Base-by-base conservation (phyloP, 53 echinoderm and acorn worm species). In the Glandiceps talaboti region DNA sequence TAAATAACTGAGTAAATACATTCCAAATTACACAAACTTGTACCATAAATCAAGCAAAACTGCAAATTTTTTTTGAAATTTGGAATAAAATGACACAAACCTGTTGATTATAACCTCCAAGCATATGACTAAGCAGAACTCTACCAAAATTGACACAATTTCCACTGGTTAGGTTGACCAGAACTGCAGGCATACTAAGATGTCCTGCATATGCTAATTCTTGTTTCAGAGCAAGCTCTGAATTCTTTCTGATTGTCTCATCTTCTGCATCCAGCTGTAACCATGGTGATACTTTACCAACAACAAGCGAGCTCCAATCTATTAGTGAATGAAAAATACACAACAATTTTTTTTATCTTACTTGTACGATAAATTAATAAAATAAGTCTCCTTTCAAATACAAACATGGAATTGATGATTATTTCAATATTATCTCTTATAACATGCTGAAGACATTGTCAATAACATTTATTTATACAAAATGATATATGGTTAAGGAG, bases 231-330 rank as follows among this genome's bases (percentile, higher is more conserved):
- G 99, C 91, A 6, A 79, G 86, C 83, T 97, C 89, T 1, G 99
- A 99, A 81, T 99, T 99, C 86, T 89, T 94, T 27, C 99, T 87
- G 12, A 91, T 81, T 1, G 84, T 82, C 1, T 91, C 86, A 73
- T 93, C 91, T 0, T 89, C 86, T 14, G 99, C 91, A 33, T 99
- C 99, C 28, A 84, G 84, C 78, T 99, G 93, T 14, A 93, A 78
- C 93, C 93, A 94, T 30, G 91, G 89, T 30, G 99, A 99, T 27
- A 91, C 45, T 82, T 99, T 99, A 30, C 99, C 99, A 26, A 99
- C 99, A 20, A 99, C 93, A 20, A 99, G 85, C 0, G 99, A 93
- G 78, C 99, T 99, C 99, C 99, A 99, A 74, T 99, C 99, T 99
- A 82, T 1, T n/a, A n/a, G n/a, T n/a, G n/a, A 73, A 73, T 74